Evolutionary conservation across 2,888 invertebrate genomes (phyloP), one percentile per base, ranked within the genome.

Genomic region (Nineta flava): DNA sequence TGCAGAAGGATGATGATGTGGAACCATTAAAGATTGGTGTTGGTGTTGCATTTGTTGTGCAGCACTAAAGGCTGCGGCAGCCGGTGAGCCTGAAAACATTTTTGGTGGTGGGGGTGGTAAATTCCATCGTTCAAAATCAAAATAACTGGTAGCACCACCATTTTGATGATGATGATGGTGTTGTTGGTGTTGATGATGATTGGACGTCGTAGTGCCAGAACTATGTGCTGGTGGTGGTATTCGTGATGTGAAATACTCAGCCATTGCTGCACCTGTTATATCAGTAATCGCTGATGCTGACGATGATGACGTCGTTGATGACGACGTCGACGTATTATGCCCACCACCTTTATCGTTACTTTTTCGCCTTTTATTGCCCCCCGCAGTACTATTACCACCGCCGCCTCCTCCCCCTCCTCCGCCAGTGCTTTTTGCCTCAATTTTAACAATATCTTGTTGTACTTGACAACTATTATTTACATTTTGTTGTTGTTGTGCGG

Each of bases 121-220:
- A 64, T 84, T 86, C 87, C 87, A 87, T 57, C 85, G 72, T 59
- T 83, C 87, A 59, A 85, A 84, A 64, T 87, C 87, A 59, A 83
- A 84, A 61, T 84, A 87, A 38, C 44, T 38, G 42, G 42, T 19
- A 16, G 13, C 15, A 48, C 78, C 79, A 54, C 79, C 77, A 62
- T 79, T 79, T 61, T 79, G 79, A 57, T 75, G 76, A 50, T 61
- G 61, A 41, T 59, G 60, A 52, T 58, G 58, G 56, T 57, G 21
- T 61, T 79, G 79, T 57, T 75, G 76, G 50, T 61, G 61, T 43
- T 59, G 60, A 52, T 58, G 58, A 56, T 57, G 21, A 61, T 65
- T 46, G 62, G 62, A 57, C 26, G 26, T 26, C 7, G 26, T 26
- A 56, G 57, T 21, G 61, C 65, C 46, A 62, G 62, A 58, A 62